phyloP scores from a whole-genome alignment of 2,797 vertebrate species.

The Channallabes apus region DNA sequence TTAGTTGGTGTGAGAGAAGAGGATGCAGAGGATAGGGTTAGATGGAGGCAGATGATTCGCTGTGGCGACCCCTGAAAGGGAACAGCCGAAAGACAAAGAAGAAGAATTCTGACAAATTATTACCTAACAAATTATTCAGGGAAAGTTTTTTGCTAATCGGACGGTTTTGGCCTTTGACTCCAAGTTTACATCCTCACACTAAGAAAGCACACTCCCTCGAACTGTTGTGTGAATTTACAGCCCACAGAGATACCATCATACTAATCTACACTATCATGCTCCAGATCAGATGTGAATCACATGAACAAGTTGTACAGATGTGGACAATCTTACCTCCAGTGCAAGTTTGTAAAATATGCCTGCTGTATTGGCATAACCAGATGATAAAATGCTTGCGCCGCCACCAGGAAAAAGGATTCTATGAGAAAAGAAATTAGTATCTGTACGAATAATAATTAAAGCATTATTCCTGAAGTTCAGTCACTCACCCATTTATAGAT shows the following conservation, averaged over 20 bases:
- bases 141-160: not conserved
- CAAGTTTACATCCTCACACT: not conserved
- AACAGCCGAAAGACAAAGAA: too few relatives aligned
- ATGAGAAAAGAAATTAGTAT: conserved; percentile 7
- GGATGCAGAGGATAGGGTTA: too few relatives aligned
- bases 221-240: not conserved
- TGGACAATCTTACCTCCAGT: conserved; percentile 74
- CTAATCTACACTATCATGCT: not conserved
- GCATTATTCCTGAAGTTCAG: not conserved
- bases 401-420: conserved; percentile 91
- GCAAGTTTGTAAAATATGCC: conserved; percentile 83
- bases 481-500: conserved; percentile 89
- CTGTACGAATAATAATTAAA: not conserved
- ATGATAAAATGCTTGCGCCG: conserved; percentile 72
- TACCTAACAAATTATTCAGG: not conserved
- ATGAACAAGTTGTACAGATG: not conserved
- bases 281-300: not conserved
- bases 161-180: not conserved
- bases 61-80: too few relatives aligned
- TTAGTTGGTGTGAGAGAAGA: too few relatives aligned
- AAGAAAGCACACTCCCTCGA: not conserved
- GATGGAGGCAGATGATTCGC: too few relatives aligned
- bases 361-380: conserved; percentile 79
- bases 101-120: not conserved
- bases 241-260: not conserved